Percentiles rank a stretch among this genome's conserved stretches.
phyloP scores from a whole-genome alignment of 2,888 invertebrate genomes.

The Cryptops parisi region DNA sequence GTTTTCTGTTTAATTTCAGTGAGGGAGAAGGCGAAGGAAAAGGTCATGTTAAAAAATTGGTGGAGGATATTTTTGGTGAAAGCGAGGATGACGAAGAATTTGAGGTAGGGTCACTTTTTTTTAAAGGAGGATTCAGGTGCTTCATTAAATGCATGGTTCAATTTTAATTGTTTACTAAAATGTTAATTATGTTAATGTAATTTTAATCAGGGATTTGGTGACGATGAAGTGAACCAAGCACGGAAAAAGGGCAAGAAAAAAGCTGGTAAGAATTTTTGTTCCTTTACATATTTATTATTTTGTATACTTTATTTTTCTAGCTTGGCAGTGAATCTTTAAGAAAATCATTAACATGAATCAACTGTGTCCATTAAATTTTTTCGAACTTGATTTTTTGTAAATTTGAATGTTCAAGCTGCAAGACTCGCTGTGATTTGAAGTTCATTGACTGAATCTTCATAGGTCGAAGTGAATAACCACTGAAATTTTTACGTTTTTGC shows the following conservation, averaged over 20 bases:
- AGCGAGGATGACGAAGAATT: constrained; percentile 30
- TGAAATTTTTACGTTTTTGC: too few species aligned
- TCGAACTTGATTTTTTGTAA: not conserved
- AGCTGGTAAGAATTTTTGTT: not conserved
- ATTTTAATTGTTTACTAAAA: constrained; percentile 2
- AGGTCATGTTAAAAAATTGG: constrained; percentile 22
- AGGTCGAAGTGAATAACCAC: too few species aligned
- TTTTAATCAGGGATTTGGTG: constrained; percentile 18
- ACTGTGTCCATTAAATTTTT: too few species aligned
- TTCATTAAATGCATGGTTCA: too few species aligned
- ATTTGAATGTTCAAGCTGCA: not conserved
- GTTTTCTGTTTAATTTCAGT: constrained; percentile 1
- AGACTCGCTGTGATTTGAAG: too few species aligned
- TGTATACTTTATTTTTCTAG: too few species aligned
- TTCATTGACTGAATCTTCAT: not conserved
- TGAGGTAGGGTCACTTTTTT: constrained; percentile 5
- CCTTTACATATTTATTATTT: too few species aligned
- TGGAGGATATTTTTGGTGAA: constrained; percentile 37
- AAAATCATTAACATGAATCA: too few species aligned
- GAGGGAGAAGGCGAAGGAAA: constrained; percentile 14
- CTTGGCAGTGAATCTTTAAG: too few species aligned
- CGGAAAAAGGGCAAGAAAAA: constrained; percentile 12
- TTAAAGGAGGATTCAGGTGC: not conserved
- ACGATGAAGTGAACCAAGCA: constrained; percentile 15
- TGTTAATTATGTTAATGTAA: not conserved